phyloP scores from a whole-genome alignment of 1,140 invertebrate species.

The Meteorus sp. region DNA sequence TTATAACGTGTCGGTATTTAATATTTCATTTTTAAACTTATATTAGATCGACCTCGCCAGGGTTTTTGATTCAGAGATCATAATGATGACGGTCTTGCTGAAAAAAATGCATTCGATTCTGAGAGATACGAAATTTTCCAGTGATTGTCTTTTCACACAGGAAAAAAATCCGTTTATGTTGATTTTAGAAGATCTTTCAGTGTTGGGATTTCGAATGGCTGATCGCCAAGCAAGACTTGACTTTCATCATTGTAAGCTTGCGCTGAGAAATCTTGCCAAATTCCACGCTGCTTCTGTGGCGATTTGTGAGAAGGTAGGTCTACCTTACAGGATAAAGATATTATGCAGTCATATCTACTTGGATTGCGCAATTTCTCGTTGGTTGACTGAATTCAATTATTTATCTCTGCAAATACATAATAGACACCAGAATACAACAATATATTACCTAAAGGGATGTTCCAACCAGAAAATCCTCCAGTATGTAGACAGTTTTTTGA shows the following conservation, averaged over 20 bases:
- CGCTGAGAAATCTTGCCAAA: conserved; percentile 60
- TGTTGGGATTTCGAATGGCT: conserved; percentile 61
- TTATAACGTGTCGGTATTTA: too few species aligned
- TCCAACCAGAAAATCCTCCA: conserved; percentile 32
- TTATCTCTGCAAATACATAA: neutral
- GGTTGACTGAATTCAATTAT: neutral
- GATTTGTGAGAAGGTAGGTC: conserved; percentile 59
- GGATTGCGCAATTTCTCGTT: too few species aligned
- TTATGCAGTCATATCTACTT: neutral
- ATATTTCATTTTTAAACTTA: too few species aligned
- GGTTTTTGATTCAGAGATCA: conserved; percentile 48
- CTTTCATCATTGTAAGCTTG: conserved; percentile 54
- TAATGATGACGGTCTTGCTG: conserved; percentile 46
- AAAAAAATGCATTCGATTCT: conserved; percentile 47
- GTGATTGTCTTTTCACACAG: conserved; percentile 41
- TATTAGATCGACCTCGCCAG: too few species aligned
- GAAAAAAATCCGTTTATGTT: conserved; percentile 50
- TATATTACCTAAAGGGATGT: conserved; percentile 47
- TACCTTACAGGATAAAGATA: neutral
- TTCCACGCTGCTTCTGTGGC: conserved; percentile 64
- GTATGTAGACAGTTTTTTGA: conserved; percentile 41
- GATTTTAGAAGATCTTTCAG: conserved; percentile 60
- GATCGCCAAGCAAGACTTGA: conserved; percentile 60
- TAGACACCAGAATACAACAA: conserved; percentile 54
- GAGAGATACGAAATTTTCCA: conserved; percentile 31